phyloP scores from a whole-genome alignment of 2,113 vertebrate species.

The Melierax canorus region DNA sequence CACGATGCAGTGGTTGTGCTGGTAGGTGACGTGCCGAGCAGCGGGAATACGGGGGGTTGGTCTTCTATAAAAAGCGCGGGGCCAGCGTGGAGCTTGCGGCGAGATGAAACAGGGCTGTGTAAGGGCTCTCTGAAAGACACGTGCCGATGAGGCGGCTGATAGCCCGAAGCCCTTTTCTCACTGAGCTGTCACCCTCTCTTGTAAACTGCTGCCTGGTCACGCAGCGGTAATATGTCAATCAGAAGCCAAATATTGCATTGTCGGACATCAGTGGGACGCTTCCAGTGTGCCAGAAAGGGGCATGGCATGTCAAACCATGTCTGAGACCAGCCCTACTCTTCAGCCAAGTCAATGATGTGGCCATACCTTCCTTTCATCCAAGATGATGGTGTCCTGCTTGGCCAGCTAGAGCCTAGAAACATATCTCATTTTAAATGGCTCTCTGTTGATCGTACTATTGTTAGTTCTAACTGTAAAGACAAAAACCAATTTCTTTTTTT shows the following conservation, averaged over 20 bases:
- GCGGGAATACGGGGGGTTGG: not conserved
- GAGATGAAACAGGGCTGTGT: not conserved
- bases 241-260: rapidly evolving
- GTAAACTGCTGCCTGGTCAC: not conserved
- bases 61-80: not conserved
- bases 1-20: conserved; percentile 88
- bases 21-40: conserved; percentile 67
- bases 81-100: not conserved
- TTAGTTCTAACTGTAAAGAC: not conserved
- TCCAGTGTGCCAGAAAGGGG: not conserved
- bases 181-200: not conserved
- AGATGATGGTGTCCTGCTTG: not conserved
- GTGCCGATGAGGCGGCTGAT: rapidly evolving
- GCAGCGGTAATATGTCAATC: rapidly evolving
- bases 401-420: not conserved
- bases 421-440: not conserved
- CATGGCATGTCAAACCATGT: rapidly evolving
- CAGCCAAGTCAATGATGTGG: not conserved
- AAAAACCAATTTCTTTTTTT: rapidly evolving
- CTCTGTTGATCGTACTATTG: not conserved
- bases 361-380: not conserved
- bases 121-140: not conserved
- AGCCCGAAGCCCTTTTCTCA: not conserved
- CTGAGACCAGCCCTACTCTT: not conserved
- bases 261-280: not conserved